Conservation (phyloP, 2,113 vertebrate genomes). For the Aplodontia rufa region DNA sequence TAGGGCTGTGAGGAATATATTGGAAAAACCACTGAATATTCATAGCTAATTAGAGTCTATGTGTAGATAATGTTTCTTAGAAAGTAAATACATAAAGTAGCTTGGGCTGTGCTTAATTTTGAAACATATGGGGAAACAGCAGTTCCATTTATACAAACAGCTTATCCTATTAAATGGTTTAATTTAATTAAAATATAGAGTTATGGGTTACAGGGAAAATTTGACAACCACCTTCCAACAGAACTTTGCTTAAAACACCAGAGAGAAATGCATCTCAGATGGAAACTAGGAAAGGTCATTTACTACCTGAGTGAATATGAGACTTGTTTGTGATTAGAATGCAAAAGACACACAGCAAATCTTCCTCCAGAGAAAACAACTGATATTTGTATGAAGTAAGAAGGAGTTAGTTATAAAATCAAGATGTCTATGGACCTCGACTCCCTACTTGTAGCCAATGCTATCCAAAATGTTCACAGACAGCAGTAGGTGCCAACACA, state of each 20-base stretch:
- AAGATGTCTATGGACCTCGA: not conserved
- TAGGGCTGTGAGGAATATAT: not conserved
- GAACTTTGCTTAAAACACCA: not conserved
- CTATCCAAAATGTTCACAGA: not conserved
- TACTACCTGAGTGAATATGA: not conserved
- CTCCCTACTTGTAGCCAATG: rapidly evolving
- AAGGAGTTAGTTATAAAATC: not conserved
- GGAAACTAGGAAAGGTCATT: not conserved
- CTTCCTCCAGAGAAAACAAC: not conserved
- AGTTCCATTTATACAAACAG: not conserved
- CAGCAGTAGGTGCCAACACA: not conserved
- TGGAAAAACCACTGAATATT: constrained; percentile 13
- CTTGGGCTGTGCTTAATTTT: not conserved
- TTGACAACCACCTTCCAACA: not conserved
- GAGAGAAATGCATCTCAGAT: not conserved
- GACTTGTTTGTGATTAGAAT: not conserved
- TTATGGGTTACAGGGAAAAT: not conserved
- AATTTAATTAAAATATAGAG: constrained; percentile 26
- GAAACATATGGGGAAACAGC: constrained; percentile 33
- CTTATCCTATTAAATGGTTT: constrained; percentile 33
- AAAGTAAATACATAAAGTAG: not conserved
- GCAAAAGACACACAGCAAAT: not conserved
- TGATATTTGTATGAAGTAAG: not conserved
- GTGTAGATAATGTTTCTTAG: not conserved
- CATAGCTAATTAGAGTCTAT: not conserved